Conservation (phyloP, 2,113 vertebrate genomes). For the Pholis gunnellus region DNA sequence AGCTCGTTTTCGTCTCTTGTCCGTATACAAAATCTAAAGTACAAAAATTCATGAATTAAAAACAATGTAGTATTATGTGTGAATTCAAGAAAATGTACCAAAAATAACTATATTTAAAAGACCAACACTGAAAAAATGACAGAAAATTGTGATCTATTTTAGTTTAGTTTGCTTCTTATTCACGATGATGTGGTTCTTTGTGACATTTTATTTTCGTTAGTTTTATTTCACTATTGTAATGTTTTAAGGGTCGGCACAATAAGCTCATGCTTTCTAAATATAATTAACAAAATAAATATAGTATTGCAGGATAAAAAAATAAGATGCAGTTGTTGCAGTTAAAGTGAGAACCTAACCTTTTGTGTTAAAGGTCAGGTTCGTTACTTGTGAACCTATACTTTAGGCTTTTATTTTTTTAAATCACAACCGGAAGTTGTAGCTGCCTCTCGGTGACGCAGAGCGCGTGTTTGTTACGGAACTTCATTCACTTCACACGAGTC, state of each 20-base stretch:
- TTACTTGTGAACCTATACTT: not conserved
- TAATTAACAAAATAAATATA: too few species aligned
- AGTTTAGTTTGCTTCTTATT: not conserved
- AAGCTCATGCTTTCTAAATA: too few species aligned
- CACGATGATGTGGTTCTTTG: not conserved
- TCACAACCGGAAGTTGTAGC: rapidly evolving
- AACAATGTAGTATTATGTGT: not conserved
- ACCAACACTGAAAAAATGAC: not conserved
- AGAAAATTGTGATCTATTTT: not conserved
- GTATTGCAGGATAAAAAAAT: too few species aligned
- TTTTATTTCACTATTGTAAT: too few species aligned
- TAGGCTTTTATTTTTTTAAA: conserved; percentile 8
- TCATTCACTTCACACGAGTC: not conserved
- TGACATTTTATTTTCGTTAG: not conserved
- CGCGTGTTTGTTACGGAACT: not conserved
- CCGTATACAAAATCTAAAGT: too few species aligned
- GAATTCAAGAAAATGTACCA: not conserved
- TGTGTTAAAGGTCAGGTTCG: too few species aligned
- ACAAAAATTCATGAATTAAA: not conserved
- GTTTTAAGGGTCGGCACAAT: too few species aligned
- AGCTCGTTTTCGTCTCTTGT: too few species aligned
- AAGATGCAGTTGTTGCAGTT: too few species aligned
- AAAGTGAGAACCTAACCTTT: too few species aligned
- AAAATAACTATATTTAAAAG: not conserved
- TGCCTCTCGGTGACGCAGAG: not conserved